Evolutionary conservation across 2,797 vertebrate genomes (phyloP).

Genomic region (Oreortyx pictus): DNA sequence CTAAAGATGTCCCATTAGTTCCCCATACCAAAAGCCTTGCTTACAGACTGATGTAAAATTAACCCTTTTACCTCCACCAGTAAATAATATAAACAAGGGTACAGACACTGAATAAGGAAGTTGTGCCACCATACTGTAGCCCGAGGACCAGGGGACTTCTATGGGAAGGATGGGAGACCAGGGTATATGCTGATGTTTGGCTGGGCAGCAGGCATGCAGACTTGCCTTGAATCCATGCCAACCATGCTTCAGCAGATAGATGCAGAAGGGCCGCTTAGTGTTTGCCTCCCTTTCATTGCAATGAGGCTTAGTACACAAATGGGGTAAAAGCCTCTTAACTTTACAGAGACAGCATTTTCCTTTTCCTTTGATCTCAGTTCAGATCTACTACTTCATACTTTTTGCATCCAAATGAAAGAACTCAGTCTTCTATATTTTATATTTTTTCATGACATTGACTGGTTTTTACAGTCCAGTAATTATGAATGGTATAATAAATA

Average conservation of each 20-base stretch:
- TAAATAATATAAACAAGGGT: neutral
- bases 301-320: neutral
- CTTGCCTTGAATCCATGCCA: conserved; percentile 21
- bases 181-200: neutral
- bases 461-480: neutral
- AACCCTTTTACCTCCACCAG: neutral
- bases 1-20: neutral
- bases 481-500: neutral
- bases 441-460: neutral
- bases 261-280: neutral
- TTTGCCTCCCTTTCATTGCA: conserved; percentile 16
- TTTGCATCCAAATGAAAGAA: neutral
- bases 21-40: neutral
- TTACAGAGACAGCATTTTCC: neutral
- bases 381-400: conserved; percentile 7
- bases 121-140: neutral
- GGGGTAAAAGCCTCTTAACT: neutral
- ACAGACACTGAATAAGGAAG: neutral
- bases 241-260: neutral
- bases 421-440: neutral
- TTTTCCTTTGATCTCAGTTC: conserved; percentile 40
- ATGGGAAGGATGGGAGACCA: neutral
- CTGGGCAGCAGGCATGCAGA: neutral
- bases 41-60: neutral
- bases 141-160: neutral